Conservation (phyloP, 2,888 invertebrate genomes). For the Digitonthophagus gazella region DNA sequence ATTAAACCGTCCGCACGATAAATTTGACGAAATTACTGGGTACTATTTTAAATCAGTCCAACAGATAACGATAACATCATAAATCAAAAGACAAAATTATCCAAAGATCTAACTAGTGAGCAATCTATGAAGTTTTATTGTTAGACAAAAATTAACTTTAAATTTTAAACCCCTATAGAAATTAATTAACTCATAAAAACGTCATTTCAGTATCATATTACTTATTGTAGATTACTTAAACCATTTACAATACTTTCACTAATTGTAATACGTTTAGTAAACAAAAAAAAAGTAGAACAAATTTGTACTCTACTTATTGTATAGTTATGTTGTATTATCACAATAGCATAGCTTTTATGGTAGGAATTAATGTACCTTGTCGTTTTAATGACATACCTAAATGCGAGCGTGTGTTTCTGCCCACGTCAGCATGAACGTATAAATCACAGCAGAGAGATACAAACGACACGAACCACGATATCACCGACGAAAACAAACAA, state of each 20-base stretch:
- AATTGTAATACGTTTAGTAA: no score
- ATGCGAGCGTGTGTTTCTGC: not conserved
- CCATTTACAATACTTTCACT: no score
- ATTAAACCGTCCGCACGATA: not conserved
- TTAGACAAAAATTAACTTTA: no score
- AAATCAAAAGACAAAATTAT: not conserved
- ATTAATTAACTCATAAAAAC: no score
- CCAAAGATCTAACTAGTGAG: no score
- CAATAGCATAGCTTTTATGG: not conserved
- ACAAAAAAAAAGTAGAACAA: no score
- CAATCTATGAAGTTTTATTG: no score
- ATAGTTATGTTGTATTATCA: not conserved
- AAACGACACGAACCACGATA: not conserved
- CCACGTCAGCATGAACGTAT: not conserved
- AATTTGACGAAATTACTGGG: not conserved
- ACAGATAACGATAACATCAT: not conserved
- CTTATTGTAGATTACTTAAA: no score
- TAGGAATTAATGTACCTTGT: not conserved
- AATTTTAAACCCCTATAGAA: no score
- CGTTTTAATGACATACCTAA: not conserved
- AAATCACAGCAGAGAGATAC: not conserved
- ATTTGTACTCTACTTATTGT: no score
- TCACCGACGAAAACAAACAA: conserved; percentile 9
- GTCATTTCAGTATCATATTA: no score
- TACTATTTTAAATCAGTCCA: not conserved